These are phyloP conservation scores for Steatocranus sp. DNA, from an alignment of 2,797 vertebrate genomes.

Conservation along the genomic window DNA sequence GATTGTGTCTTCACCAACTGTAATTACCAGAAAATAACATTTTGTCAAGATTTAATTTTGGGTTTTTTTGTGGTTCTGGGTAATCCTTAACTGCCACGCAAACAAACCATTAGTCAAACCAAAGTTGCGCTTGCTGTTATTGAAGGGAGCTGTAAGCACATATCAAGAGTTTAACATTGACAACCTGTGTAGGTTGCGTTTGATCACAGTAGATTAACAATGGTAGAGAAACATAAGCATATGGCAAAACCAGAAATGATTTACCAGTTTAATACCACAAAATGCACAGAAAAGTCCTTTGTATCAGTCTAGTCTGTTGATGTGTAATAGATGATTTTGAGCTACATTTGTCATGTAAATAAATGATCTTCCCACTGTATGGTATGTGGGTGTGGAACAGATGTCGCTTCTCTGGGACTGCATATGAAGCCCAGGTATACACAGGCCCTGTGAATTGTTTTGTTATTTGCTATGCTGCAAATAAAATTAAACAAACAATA, in stretches of 20 bases:
- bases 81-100: not conserved
- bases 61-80: fast-evolving
- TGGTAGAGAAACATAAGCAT: not conserved
- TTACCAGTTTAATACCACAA: not conserved
- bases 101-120: not conserved
- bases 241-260: not conserved
- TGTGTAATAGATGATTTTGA: not conserved
- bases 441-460: not conserved
- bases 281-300: not conserved
- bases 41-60: not conserved
- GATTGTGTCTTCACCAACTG: not conserved
- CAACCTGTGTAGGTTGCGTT: not conserved
- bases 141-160: not conserved
- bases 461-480: not conserved
- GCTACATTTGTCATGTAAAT: not conserved
- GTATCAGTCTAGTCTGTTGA: not conserved
- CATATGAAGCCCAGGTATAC: not conserved
- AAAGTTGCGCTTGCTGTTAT: not conserved
- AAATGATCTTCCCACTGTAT: not conserved
- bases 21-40: not conserved
- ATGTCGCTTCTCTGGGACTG: not conserved
- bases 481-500: not conserved
- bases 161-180: not conserved
- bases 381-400: not conserved
- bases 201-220: not conserved